phyloP scores from a whole-genome alignment of 2,113 vertebrate species.

The Eudyptes chrysolophus region DNA sequence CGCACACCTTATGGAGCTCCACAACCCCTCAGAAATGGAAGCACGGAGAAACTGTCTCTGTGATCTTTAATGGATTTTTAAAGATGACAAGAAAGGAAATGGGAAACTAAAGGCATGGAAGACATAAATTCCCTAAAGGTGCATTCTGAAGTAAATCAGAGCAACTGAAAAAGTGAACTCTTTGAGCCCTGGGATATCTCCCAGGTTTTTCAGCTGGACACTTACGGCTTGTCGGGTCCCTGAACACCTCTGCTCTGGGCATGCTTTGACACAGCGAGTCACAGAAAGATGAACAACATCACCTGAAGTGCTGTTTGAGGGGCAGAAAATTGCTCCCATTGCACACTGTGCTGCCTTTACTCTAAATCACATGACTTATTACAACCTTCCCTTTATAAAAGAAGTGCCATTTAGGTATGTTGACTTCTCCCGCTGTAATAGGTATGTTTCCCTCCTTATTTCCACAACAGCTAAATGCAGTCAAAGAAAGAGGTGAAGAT shows the following conservation, averaged over 20 bases:
- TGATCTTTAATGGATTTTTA: conserved; percentile 87
- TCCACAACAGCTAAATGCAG: conserved; percentile 39
- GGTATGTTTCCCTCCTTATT: conserved; percentile 12
- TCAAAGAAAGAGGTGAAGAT: conserved; percentile 65
- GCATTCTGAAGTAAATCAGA: conserved; percentile 91
- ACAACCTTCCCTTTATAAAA: conserved; percentile 76
- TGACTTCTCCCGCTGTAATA: conserved; percentile 81
- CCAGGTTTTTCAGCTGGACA: conserved; percentile 86
- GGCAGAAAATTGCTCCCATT: conserved; percentile 96
- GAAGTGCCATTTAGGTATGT: conserved; percentile 90
- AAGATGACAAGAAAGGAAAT: conserved; percentile 86
- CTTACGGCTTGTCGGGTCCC: conserved; percentile 86
- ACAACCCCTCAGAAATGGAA: conserved; percentile 74
- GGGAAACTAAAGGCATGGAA: conserved; percentile 80
- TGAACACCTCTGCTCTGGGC: conserved; percentile 81
- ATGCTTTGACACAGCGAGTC: conserved; percentile 88
- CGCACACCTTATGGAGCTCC: conserved; percentile 61
- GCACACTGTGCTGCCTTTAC: conserved; percentile 80
- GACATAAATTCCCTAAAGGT: conserved; percentile 89
- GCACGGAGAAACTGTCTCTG: conserved; percentile 74
- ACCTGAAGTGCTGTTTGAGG: conserved; percentile 91
- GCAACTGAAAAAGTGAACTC: conserved; percentile 87
- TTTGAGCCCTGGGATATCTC: conserved; percentile 86
- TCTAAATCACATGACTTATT: conserved; percentile 81
- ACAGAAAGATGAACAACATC: conserved; percentile 93